A percentile compares a stretch with the other conserved stretches of the same genome.
These are phyloP conservation scores for Antennarius maculatus DNA, from an alignment of 2,797 vertebrate genomes.

Conservation along the genomic window DNA sequence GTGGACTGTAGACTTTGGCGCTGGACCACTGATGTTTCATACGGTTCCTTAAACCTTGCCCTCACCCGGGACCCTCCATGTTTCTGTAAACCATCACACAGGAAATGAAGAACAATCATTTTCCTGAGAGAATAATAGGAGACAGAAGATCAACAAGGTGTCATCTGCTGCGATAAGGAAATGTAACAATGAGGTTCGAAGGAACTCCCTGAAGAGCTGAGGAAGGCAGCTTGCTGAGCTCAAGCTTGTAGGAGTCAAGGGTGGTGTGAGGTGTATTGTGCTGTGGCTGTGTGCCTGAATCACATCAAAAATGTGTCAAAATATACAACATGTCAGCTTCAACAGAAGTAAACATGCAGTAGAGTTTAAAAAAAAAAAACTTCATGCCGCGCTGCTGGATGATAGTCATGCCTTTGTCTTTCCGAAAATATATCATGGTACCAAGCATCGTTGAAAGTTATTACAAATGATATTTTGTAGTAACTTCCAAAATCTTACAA, in stretches of 20 bases:
- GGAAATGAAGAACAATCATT: constrained; percentile 69
- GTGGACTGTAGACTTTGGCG: constrained; percentile 14
- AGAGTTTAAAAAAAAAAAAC: constrained; percentile 9
- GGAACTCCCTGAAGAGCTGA: constrained; percentile 63
- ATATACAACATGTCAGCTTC: constrained; percentile 5
- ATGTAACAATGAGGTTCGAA: constrained; percentile 71
- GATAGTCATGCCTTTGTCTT: constrained; percentile 9
- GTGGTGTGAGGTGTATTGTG: constrained; percentile 25
- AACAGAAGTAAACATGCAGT: constrained; percentile 11
- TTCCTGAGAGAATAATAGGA: constrained; percentile 68
- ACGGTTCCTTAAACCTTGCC: constrained; percentile 45
- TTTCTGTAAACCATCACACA: constrained; percentile 64
- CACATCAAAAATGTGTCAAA: constrained; percentile 22
- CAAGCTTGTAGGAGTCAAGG: constrained; percentile 35
- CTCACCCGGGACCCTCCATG: constrained; percentile 51
- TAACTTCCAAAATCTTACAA: constrained; percentile 1
- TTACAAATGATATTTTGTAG: not conserved
- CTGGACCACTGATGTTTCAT: constrained; percentile 32
- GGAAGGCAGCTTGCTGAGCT: constrained; percentile 45
- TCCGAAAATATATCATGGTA: constrained; percentile 6
- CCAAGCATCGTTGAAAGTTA: constrained; percentile 24
- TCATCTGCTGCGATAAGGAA: constrained; percentile 72
- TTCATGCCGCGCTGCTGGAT: constrained; percentile 15
- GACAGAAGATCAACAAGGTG: constrained; percentile 73
- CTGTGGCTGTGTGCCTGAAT: constrained; percentile 15